Conservation (phyloP, 2,888 invertebrate genomes). For the Slavum lentiscoides region DNA sequence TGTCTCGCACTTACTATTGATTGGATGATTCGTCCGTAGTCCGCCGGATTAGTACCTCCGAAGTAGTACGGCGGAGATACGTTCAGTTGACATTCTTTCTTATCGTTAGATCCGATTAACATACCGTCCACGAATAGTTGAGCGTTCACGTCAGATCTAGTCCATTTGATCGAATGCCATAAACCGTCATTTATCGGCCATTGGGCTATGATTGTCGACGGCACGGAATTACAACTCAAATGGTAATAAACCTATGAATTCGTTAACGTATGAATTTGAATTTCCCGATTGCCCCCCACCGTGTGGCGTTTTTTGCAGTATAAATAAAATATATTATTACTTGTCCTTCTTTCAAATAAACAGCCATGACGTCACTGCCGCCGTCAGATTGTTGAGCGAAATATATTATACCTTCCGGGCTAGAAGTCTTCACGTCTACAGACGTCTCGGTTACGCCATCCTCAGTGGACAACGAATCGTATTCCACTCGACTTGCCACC, state of each 20-base stretch:
- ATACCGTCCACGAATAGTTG: conserved; percentile 71
- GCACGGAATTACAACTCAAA: conserved; percentile 73
- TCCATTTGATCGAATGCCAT: conserved; percentile 79
- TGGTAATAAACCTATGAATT: conserved; percentile 67
- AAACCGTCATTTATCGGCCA: conserved; percentile 70
- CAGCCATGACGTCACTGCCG: conserved; percentile 67
- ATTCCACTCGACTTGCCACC: conserved; percentile 75
- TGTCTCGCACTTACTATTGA: conserved; percentile 58
- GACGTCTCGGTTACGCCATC: conserved; percentile 74
- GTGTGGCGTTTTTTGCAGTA: too few species aligned
- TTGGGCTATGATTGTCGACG: conserved; percentile 66
- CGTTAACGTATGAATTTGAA: too few species aligned
- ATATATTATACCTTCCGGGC: conserved; percentile 80
- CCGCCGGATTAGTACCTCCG: conserved; percentile 73
- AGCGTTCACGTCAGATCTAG: conserved; percentile 68
- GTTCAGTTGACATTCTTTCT: conserved; percentile 66
- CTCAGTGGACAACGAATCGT: conserved; percentile 64
- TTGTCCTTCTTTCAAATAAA: conserved; percentile 67
- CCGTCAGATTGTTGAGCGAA: conserved; percentile 72
- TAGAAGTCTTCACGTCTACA: conserved; percentile 76
- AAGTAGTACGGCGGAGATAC: conserved; percentile 75
- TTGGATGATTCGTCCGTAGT: conserved; percentile 60
- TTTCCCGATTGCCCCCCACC: too few species aligned
- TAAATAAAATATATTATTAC: conserved; percentile 65
- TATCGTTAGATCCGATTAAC: conserved; percentile 59